A percentile compares a stretch with the other conserved stretches of the same genome.
These are phyloP conservation scores for Axinella damicornis DNA, from an alignment of 37 sponge, comb jelly and placozoan genomes.

Conservation along the genomic window DNA sequence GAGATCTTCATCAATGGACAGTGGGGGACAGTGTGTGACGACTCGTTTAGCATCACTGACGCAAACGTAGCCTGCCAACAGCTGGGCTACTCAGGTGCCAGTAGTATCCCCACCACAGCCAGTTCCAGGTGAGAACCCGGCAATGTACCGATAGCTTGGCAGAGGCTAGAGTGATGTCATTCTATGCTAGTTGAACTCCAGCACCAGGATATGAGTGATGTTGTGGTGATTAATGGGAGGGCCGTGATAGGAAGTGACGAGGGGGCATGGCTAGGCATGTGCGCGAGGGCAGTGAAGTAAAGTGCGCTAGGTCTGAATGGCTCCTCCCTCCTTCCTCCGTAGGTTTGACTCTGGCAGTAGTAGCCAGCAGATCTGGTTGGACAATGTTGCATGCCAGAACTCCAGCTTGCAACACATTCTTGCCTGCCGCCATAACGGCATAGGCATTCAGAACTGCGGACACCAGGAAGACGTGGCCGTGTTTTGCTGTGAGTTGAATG, in stretches of 20 bases:
- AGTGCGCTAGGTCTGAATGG: too few species aligned
- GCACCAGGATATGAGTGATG: too few species aligned
- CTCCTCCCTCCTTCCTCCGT: too few species aligned
- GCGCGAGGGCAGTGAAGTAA: too few species aligned
- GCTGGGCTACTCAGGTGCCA: constrained; percentile 21
- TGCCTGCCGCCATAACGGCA: background rate
- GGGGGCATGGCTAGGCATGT: too few species aligned
- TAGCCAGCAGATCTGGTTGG: background rate
- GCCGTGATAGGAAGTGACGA: too few species aligned
- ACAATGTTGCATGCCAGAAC: background rate
- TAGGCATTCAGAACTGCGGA: background rate
- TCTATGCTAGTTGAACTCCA: too few species aligned
- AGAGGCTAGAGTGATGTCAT: too few species aligned
- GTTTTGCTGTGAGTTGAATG: constrained; percentile 12
- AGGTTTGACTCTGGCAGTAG: constrained; percentile 13
- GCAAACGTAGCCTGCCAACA: constrained; percentile 28
- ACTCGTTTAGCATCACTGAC: background rate
- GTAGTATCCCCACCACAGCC: too few species aligned
- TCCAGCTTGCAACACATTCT: background rate
- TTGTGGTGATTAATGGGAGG: too few species aligned
- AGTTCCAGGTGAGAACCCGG: too few species aligned
- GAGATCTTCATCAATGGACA: constrained; percentile 8
- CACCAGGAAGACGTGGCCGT: constrained; percentile 9
- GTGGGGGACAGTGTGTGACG: constrained; percentile 46
- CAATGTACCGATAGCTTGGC: too few species aligned